A percentile compares a stretch with the other conserved stretches of the same genome.
These are phyloP conservation scores for Styela plicata DNA, from an alignment of 23 tunicate species.

Conservation along the genomic window DNA sequence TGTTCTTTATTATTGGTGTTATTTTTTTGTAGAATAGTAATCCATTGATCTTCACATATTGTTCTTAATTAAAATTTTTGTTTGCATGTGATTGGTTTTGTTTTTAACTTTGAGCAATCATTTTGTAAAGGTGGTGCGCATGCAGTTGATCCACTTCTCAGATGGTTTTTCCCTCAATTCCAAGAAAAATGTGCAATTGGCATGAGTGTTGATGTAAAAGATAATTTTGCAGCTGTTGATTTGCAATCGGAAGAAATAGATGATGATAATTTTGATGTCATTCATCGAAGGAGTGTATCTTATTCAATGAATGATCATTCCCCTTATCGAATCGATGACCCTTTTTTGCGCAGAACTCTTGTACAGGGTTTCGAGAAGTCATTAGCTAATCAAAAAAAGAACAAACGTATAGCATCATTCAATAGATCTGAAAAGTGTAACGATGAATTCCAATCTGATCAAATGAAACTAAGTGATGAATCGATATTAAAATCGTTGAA, in stretches of 20 bases:
- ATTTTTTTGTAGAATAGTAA: not conserved
- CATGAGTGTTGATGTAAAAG: not conserved
- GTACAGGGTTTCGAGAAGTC: too few relatives aligned
- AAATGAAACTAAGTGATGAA: too few relatives aligned
- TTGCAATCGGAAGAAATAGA: too few relatives aligned
- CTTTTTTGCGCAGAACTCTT: not conserved
- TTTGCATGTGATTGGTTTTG: slow-evolving; percentile 28
- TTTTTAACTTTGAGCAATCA: not conserved
- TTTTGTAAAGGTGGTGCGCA: slow-evolving; percentile 6
- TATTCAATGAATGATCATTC: too few relatives aligned
- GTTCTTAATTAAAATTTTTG: not conserved
- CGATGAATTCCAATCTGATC: too few relatives aligned
- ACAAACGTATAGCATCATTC: too few relatives aligned
- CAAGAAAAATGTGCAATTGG: not conserved
- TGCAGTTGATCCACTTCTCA: slow-evolving; percentile 8
- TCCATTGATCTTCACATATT: too few relatives aligned
- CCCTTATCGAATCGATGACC: not conserved
- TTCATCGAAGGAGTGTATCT: too few relatives aligned
- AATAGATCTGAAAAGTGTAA: too few relatives aligned
- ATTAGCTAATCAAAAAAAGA: too few relatives aligned
- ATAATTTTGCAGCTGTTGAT: not conserved
- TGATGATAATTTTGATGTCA: too few relatives aligned
- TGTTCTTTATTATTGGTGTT: not conserved
- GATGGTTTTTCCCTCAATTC: not conserved
- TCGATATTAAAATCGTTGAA: too few relatives aligned